A percentile compares a stretch with the other conserved stretches of the same genome.
phyloP scores from a whole-genome alignment of 2,888 invertebrate genomes.

The Trichogramma evanescens region DNA sequence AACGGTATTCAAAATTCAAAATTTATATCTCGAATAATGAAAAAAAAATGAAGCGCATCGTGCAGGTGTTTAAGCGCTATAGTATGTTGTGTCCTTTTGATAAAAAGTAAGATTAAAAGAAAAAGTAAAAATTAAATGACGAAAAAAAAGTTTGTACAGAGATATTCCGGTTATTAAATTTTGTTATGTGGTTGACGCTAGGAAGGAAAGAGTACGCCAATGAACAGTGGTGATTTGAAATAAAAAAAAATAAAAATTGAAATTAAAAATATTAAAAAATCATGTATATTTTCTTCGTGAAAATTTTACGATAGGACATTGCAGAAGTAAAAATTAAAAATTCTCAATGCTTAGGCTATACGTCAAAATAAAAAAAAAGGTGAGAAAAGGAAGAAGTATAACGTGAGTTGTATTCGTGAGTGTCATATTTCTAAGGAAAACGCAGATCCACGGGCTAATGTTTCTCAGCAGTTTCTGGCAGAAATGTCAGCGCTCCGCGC shows the following conservation, averaged over 20 bases:
- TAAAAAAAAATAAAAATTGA: slow-evolving; percentile 24
- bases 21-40: slow-evolving; percentile 37
- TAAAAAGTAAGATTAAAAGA: slow-evolving; percentile 28
- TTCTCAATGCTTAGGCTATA: slow-evolving; percentile 24
- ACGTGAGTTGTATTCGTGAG: slow-evolving; percentile 43
- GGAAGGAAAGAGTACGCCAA: slow-evolving; percentile 19
- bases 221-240: background rate
- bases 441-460: slow-evolving; percentile 47
- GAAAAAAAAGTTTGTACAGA: slow-evolving; percentile 45
- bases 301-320: slow-evolving; percentile 31
- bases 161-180: slow-evolving; percentile 48
- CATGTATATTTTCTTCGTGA: slow-evolving; percentile 48
- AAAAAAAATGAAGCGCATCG: slow-evolving; percentile 17
- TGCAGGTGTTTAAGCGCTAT: slow-evolving; percentile 18
- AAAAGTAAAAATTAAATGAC: slow-evolving; percentile 24
- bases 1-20: slow-evolving; percentile 44
- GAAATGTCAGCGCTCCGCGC: slow-evolving; percentile 29
- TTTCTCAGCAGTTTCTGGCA: slow-evolving; percentile 46
- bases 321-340: slow-evolving; percentile 20
- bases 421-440: slow-evolving; percentile 47
- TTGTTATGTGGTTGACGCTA: slow-evolving; percentile 37
- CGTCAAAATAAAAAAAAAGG: slow-evolving; percentile 32
- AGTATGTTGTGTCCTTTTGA: slow-evolving; percentile 41
- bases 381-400: slow-evolving; percentile 30
- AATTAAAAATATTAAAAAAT: slow-evolving; percentile 32